phyloP scores from a whole-genome alignment of 2,888 invertebrate species.

The Tenodera sinensis region DNA sequence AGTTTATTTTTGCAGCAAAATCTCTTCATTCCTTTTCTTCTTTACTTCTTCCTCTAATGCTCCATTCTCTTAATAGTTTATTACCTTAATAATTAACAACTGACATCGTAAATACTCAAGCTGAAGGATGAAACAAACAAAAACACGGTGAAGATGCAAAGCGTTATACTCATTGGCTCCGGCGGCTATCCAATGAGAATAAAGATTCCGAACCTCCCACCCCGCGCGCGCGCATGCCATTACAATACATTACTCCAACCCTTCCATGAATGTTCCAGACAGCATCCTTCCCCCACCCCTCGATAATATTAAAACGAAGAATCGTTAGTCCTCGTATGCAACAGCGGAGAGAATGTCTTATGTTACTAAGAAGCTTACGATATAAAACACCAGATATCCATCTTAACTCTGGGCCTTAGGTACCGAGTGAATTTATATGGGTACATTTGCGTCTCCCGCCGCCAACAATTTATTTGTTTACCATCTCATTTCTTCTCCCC shows the following conservation, averaged over 20 bases:
- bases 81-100: background rate
- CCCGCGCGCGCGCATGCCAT: background rate
- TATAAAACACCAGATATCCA: background rate
- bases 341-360: background rate
- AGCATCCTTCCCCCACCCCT: background rate
- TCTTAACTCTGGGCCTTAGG: background rate
- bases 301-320: background rate
- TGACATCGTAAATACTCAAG: background rate
- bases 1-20: background rate
- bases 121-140: background rate
- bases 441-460: background rate
- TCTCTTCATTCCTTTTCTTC: background rate
- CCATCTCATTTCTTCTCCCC: background rate
- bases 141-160: background rate
- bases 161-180: background rate
- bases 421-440: background rate
- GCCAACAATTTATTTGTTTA: background rate
- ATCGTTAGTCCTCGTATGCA: background rate
- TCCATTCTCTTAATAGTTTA: background rate
- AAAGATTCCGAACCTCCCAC: background rate
- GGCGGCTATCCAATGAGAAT: constrained; percentile 2
- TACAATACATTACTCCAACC: background rate
- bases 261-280: background rate
- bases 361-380: background rate
- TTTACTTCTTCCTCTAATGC: background rate